Evolutionary conservation across 2,888 invertebrate genomes (phyloP).

Genomic region (Campopleginae sp.): DNA sequence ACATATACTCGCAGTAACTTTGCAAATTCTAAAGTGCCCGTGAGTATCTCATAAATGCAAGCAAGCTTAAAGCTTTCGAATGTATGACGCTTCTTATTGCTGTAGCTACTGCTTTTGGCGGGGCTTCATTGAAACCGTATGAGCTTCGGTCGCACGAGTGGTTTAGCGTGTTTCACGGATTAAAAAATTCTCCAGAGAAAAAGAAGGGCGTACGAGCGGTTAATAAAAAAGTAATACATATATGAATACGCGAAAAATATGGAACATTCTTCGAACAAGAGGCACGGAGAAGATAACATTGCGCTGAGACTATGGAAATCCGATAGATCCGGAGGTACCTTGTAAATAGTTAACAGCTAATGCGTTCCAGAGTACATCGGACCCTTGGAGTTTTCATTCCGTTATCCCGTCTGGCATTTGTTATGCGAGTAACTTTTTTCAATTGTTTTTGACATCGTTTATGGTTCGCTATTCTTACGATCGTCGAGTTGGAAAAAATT

Average conservation of each 20-base stretch:
- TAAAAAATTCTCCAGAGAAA: slow-evolving; percentile 33
- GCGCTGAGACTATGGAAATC: slow-evolving; percentile 13
- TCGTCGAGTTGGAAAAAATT: not conserved
- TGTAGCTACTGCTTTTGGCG: not conserved
- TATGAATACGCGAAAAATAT: not conserved
- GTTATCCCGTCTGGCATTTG: slow-evolving; percentile 2
- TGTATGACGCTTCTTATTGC: slow-evolving; percentile 6
- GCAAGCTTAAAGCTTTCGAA: slow-evolving; percentile 58
- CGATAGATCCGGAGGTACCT: slow-evolving; percentile 37
- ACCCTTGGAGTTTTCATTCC: slow-evolving; percentile 5
- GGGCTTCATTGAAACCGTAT: slow-evolving; percentile 48
- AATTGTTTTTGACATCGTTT: not conserved
- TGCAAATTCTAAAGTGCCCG: slow-evolving; percentile 65
- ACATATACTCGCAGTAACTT: slow-evolving; percentile 55
- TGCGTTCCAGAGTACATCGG: slow-evolving; percentile 26
- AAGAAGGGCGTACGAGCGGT: not conserved
- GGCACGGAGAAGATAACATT: not conserved
- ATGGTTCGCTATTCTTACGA: not conserved
- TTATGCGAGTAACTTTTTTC: slow-evolving; percentile 1
- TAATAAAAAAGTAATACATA: not conserved
- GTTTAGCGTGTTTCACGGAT: slow-evolving; percentile 60
- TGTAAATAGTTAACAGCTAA: slow-evolving; percentile 50
- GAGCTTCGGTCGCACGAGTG: slow-evolving; percentile 59
- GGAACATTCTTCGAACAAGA: not conserved
- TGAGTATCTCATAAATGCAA: slow-evolving; percentile 69